Percentiles rank a stretch among this genome's conserved stretches.
Evolutionary conservation across 2,888 invertebrate species (phyloP).

Genomic region (Spilosoma lubricipeda): DNA sequence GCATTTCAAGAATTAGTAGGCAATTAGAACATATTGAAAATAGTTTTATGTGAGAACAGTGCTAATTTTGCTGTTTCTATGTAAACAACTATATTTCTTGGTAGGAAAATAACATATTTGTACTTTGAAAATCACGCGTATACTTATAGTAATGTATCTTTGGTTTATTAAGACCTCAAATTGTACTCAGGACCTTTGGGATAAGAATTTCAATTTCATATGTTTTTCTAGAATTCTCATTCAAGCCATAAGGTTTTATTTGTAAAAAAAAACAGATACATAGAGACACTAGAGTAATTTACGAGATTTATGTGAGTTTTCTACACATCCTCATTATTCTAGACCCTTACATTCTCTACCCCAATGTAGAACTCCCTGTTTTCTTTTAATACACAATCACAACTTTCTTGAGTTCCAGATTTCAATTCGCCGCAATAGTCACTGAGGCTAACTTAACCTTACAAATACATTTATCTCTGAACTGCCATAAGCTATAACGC

Average conservation of each 20-base stretch:
- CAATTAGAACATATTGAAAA: conserved; percentile 15
- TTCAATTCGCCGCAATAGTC: no score
- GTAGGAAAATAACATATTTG: not conserved
- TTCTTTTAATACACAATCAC: no score
- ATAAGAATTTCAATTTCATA: no score
- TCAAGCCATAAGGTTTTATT: not conserved
- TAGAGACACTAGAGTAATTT: not conserved
- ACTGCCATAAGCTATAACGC: not conserved
- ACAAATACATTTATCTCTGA: no score
- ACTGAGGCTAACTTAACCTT: no score
- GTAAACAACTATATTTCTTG: conserved; percentile 6
- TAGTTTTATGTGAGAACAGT: conserved; percentile 12
- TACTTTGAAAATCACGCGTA: not conserved
- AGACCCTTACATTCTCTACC: no score
- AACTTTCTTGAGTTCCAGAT: no score
- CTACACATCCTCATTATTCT: not conserved
- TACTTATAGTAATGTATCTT: not conserved
- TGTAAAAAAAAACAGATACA: no score
- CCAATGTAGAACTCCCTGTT: no score
- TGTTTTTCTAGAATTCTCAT: no score
- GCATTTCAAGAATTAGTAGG: conserved; percentile 20
- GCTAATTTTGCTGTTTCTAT: conserved; percentile 17
- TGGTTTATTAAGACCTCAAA: not conserved
- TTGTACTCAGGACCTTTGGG: not conserved
- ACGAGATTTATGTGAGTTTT: not conserved